Base-by-base conservation (phyloP, 2,797 vertebrate species). In the Prunella strophiata region DNA sequence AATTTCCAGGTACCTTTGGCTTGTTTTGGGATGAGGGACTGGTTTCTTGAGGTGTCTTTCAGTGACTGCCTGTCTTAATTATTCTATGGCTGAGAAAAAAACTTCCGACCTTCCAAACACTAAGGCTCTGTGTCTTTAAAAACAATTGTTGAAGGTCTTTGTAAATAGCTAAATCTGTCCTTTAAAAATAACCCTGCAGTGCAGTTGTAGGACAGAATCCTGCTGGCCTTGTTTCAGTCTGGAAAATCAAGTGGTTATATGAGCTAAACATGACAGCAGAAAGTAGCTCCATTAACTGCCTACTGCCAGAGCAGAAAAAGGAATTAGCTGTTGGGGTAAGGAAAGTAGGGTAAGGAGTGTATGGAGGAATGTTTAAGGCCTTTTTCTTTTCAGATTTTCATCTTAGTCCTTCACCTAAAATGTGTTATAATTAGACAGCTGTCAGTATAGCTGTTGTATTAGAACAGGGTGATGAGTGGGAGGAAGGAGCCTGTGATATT, bases 11-110 rank as follows among this genome's bases (percentile, higher is more conserved):
- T 61, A 29, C 1, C 1, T 58, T 70, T 78, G 54, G 5, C 59
- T 51, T 71, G 52, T 51, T 83, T 74, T 57, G 51, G 57, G 20
- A 25, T 14, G 48, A 78, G 13, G 42, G 36, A 48, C 4, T 66
- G 27, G 2, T 43, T 74, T 93, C 57, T 67, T 38, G 40, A 63
- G 34, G 22, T 70, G 32, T 48, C 55, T 79, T 85, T 66, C 43
- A 63, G 15, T 0, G 0, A 16, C 54, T 71, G 26, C 15, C 9
- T 3, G 0, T 72, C 63, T 74, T 81, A 61, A 36, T 81, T 72
- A 58, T 65, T 85, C 61, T 5, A 11, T 21, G 9, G 21, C 29
- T 26, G 34, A 67, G 36, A 83, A 54, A 6, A 61, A 65, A 80
- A 40, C 32, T 36, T 67, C 30, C 54, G 47, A 47, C 21, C 2